A percentile compares a stretch with the other conserved stretches of the same genome.
phyloP scores from a whole-genome alignment of 2,888 invertebrate genomes.

The Amorpha juglandis region DNA sequence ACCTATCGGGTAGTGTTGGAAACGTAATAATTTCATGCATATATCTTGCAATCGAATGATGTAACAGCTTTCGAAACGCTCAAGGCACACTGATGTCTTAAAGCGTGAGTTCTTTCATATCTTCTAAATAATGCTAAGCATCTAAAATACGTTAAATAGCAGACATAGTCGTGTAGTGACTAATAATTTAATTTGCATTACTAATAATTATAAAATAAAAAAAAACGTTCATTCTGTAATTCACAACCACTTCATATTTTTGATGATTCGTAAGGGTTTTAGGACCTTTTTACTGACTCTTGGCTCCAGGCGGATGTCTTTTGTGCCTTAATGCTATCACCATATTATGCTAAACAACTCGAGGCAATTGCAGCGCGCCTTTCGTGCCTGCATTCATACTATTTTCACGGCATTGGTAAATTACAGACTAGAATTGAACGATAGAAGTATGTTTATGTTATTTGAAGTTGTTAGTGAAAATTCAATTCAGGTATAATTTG shows the following conservation, averaged over 20 bases:
- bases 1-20: no score
- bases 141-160: no score
- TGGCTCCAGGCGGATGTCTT: conserved; percentile 47
- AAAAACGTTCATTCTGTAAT: background rate
- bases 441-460: conserved; percentile 38
- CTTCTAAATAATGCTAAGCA: no score
- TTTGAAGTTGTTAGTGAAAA: conserved; percentile 32
- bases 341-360: conserved; percentile 78
- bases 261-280: conserved; percentile 15
- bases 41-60: no score
- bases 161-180: no score
- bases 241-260: background rate
- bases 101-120: no score
- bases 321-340: conserved; percentile 72
- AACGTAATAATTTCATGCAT: no score
- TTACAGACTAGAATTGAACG: conserved; percentile 62
- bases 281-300: conserved; percentile 31
- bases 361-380: conserved; percentile 66
- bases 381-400: conserved; percentile 55
- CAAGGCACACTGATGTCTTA: no score
- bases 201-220: no score
- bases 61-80: no score
- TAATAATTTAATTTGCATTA: no score
- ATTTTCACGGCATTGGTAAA: conserved; percentile 68
- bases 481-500: conserved; percentile 29